A percentile compares a stretch with the other conserved stretches of the same genome.
phyloP scores from a whole-genome alignment of 2,113 vertebrate genomes.

The Trinectes maculatus region DNA sequence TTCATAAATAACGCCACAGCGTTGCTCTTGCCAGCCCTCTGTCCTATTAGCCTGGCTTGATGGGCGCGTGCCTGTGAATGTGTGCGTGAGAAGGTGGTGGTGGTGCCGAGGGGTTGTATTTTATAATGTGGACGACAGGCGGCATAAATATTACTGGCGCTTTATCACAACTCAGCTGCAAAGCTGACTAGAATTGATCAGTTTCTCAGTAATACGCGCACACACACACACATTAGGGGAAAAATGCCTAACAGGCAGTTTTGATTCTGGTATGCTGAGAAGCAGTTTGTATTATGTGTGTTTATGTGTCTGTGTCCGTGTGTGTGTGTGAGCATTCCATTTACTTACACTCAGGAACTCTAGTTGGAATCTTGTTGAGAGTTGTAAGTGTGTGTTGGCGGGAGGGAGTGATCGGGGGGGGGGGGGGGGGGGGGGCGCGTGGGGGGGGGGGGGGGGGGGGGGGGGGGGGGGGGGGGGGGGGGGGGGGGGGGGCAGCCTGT shows the following conservation, averaged over 20 bases:
- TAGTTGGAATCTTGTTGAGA: slow-evolving; percentile 36
- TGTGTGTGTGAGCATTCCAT: slow-evolving; percentile 30
- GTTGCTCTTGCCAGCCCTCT: slow-evolving; percentile 69
- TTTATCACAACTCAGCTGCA: slow-evolving; percentile 73
- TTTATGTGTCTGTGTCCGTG: background rate
- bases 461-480: slow-evolving; percentile 57
- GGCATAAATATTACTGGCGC: slow-evolving; percentile 69
- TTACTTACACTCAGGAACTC: slow-evolving; percentile 40
- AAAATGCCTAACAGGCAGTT: slow-evolving; percentile 50
- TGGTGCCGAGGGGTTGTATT: slow-evolving; percentile 48
- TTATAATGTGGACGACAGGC: slow-evolving; percentile 73
- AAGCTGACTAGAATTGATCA: slow-evolving; percentile 69
- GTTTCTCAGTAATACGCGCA: slow-evolving; percentile 47
- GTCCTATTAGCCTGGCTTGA: slow-evolving; percentile 60
- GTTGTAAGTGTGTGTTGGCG: slow-evolving; percentile 3
- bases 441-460: background rate
- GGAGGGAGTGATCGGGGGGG: background rate
- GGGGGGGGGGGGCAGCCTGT: slow-evolving; percentile 48
- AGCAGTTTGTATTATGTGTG: slow-evolving; percentile 17
- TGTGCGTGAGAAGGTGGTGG: background rate
- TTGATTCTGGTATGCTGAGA: slow-evolving; percentile 27
- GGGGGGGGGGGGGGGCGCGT: slow-evolving; percentile 31
- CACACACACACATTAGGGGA: background rate
- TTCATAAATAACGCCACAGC: slow-evolving; percentile 77
- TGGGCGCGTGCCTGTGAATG: slow-evolving; percentile 34